Evolutionary conservation across 1,140 invertebrate species (phyloP), one percentile per base, ranked within the genome.

Genomic region (Listronotus bonariensis): DNA sequence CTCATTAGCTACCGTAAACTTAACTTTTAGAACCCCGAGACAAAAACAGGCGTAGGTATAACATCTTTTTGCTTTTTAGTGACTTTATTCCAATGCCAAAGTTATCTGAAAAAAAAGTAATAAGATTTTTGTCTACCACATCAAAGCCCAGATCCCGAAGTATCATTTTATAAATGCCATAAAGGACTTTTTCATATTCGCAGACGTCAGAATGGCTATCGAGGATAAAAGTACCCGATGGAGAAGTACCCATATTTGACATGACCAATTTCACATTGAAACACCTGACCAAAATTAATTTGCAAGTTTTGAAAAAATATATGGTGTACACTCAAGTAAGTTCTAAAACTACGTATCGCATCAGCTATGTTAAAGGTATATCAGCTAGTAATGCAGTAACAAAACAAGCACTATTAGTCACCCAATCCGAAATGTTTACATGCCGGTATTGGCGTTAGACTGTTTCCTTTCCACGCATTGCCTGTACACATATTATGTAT

Each of bases 201-300:
- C 87, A 10, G 89, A 90, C 71, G 82, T 84, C 1, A 82, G 86
- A 54, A 82, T 90, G 38, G 82, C 80, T 32, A 72, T 75, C 1
- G 84, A 83, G 51, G 79, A 80, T 10, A 80, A 82, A 14, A 80
- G n/a, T 84, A 55, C 79, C 82, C 7, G 82, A 82, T 3, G 88
- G 88, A 4, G 88, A 89, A 70, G 81, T 89, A 60, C 86, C 88
- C 17, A 84, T 90, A 14, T 89, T 89, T 51, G 88, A 90, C 70
- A 85, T 88, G 77, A 76, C 80, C 0, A 87, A 87, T 14, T 83
- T 85, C 12, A 79, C 81, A 2, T 71, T 89, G 32, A 85, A 83
- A 32, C 88, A 89, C 67, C 76, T 89, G 12, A 80, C 83, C 3
- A 86, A 85, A 76, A 77, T 88, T 9, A 85, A 85, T 49, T 76